Base-by-base conservation (phyloP, 2,888 invertebrate species). In the Oasisia sp. region DNA sequence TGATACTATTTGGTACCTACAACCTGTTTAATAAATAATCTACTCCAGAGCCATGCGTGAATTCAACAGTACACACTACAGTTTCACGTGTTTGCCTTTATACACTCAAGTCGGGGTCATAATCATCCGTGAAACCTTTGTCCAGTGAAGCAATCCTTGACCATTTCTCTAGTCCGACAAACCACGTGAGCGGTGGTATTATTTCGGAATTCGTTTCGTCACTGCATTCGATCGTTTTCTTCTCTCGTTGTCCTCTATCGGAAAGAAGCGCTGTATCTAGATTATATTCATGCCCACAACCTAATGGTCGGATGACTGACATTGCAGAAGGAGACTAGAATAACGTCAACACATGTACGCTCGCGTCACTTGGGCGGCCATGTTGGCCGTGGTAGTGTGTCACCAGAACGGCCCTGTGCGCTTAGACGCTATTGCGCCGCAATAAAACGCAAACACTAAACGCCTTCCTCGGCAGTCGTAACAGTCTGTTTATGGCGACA, bases 381-480 rank as follows among this genome's bases (percentile, higher is more conserved):
- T 74, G 74, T 74, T 27, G n/a, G 14, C 19, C 19, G 14, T 27
- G 27, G 74, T n/a, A 3, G 19, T 7, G 27, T 7, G 74, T 74
- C 74, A 74, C 74, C 7, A 19, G 74, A 74, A 74, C 27, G 74
- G 27, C 27, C 5, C 74, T 19, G 3, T 74, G 50, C 74, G 19
- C 74, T 74, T 74, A 74, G 74, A 74, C 74, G 74, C 74, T 74
- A 74, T 74, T 19, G 74, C 74, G 74, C 27, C 74, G 74, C 74
- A 74, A 74, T 74, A 74, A 74, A 74, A 74, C 74, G 74, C 74
- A 3, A 74, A 74, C 74, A 74, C 74, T 74, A 74, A 74, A 74
- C 74, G 74, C 74, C 19, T 74, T 74, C 74, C 74, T 19, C 27
- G 74, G 74, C 19, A 27, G 74, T 74, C 74, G 74, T 74, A 74